phyloP scores from a whole-genome alignment of 2,888 invertebrate species.

The Epistrophe eligans region DNA sequence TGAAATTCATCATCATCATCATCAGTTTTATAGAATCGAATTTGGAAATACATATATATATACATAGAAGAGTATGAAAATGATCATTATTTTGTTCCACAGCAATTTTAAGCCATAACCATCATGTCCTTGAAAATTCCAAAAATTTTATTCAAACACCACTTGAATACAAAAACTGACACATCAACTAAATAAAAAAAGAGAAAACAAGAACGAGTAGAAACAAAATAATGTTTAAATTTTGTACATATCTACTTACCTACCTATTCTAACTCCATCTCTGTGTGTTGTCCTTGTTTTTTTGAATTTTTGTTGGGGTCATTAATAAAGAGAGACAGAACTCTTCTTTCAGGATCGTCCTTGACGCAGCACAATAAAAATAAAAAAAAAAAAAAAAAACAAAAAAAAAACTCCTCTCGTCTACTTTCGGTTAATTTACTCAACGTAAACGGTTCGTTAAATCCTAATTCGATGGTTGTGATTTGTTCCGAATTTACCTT shows the following conservation, averaged over 20 bases:
- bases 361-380: neutral
- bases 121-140: conserved; percentile 21
- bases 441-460: conserved; percentile 74
- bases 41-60: conserved; percentile 5
- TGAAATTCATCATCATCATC: conserved; percentile 69
- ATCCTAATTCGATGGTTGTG: conserved; percentile 73
- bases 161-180: conserved; percentile 4
- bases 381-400: neutral
- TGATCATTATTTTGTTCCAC: conserved; percentile 25
- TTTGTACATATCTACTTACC: neutral
- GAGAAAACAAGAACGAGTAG: neutral
- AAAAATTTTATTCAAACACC: neutral
- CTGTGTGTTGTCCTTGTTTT: conserved; percentile 33
- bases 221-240: conserved; percentile 50
- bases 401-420: conserved; percentile 15
- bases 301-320: conserved; percentile 15
- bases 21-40: conserved; percentile 21
- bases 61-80: conserved; percentile 9
- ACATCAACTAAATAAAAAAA: neutral
- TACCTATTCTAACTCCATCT: neutral
- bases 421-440: conserved; percentile 69
- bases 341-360: conserved; percentile 15
- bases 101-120: conserved; percentile 18
- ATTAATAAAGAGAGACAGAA: conserved; percentile 48
- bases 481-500: conserved; percentile 51